Conservation (phyloP, 2,797 vertebrate species). For the Pseudotriccus pelzelni region DNA sequence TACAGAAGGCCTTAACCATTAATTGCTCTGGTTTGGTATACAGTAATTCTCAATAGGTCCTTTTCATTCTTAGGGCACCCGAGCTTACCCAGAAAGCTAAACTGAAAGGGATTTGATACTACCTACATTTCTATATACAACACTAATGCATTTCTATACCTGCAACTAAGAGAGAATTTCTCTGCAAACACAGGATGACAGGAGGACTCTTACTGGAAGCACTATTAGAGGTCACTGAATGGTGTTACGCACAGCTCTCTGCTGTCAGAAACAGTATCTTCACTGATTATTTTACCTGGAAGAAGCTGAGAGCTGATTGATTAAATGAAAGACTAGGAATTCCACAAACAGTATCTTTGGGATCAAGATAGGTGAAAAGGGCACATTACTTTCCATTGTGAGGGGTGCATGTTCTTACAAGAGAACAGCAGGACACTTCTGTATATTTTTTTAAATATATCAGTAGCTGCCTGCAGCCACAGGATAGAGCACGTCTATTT, state of each 20-base stretch:
- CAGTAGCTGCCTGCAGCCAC: neutral
- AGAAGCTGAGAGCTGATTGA: neutral
- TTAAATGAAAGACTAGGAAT: neutral
- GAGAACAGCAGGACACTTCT: neutral
- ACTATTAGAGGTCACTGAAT: neutral
- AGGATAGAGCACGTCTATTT: neutral
- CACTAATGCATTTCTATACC: neutral
- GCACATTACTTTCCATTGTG: neutral
- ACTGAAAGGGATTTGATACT: neutral
- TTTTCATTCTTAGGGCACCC: neutral
- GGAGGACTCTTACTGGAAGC: neutral
- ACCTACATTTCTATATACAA: neutral
- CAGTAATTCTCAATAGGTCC: neutral
- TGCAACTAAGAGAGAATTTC: neutral
- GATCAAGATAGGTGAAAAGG: neutral
- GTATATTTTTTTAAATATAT: neutral
- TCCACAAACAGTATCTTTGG: neutral
- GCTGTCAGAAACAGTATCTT: neutral
- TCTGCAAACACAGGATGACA: neutral
- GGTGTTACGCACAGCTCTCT: neutral
- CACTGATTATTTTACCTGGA: neutral
- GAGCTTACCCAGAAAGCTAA: neutral
- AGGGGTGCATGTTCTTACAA: neutral
- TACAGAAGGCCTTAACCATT: neutral
- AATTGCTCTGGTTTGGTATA: neutral